Evolutionary conservation across 2,888 invertebrate genomes (phyloP).

Genomic region (Orthosia gracilis): DNA sequence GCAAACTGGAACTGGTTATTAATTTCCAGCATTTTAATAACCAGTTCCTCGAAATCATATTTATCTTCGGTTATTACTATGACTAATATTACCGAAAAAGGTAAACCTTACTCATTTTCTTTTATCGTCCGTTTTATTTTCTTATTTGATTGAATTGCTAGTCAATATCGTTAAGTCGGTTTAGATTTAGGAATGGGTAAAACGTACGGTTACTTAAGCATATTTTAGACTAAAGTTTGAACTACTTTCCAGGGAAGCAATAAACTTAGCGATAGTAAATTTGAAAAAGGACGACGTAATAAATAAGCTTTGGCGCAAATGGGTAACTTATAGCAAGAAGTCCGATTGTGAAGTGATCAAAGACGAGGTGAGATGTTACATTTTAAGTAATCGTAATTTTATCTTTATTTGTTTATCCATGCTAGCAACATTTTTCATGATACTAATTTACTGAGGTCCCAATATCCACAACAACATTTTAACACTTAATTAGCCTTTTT

Average conservation of each 20-base stretch:
- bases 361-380: constrained; percentile 72
- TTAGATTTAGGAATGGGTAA: constrained; percentile 32
- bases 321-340: constrained; percentile 91
- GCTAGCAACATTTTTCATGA: no score
- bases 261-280: constrained; percentile 97
- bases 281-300: constrained; percentile 98
- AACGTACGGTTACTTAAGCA: constrained; percentile 30
- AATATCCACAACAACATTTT: no score
- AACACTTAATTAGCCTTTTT: no score
- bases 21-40: constrained; percentile 7
- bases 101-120: constrained; percentile 19
- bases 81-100: background rate
- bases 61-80: constrained; percentile 22
- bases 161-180: constrained; percentile 38
- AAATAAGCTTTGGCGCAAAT: constrained; percentile 97
- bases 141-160: constrained; percentile 34
- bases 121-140: constrained; percentile 47
- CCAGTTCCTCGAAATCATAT: constrained; percentile 15
- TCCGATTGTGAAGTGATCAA: constrained; percentile 76
- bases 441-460: no score
- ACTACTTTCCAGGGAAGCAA: constrained; percentile 94
- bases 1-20: no score
- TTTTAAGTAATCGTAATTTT: constrained; percentile 24
- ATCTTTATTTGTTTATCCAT: background rate
- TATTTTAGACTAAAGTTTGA: constrained; percentile 46